These are phyloP conservation scores for Percopsis transmontana DNA, from an alignment of 2,113 vertebrate genomes.

Conservation along the genomic window DNA sequence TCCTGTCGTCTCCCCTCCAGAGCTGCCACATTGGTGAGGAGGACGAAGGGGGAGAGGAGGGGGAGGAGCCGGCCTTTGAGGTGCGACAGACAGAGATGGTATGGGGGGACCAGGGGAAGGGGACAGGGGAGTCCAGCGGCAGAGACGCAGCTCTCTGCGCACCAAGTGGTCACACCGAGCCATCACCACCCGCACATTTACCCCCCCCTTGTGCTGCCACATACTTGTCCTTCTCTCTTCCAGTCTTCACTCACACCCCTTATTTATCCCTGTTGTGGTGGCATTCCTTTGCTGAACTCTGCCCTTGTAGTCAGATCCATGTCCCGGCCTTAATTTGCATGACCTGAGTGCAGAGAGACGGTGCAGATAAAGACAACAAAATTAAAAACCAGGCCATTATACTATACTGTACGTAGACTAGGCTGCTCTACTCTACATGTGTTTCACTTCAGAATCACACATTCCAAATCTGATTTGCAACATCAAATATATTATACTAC, in stretches of 20 bases:
- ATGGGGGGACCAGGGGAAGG: constrained; percentile 79
- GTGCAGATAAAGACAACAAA: constrained; percentile 60
- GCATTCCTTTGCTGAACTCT: constrained; percentile 75
- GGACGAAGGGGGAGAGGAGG: constrained; percentile 81
- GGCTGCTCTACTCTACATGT: background rate
- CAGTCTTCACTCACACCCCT: constrained; percentile 50
- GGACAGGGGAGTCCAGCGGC: constrained; percentile 72
- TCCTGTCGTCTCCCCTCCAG: constrained; percentile 57
- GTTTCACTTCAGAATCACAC: constrained; percentile 29
- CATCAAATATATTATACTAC: background rate
- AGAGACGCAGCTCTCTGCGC: constrained; percentile 61
- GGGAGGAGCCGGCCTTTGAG: constrained; percentile 86
- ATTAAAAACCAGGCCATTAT: constrained; percentile 39
- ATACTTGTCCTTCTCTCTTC: constrained; percentile 18
- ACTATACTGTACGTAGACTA: background rate
- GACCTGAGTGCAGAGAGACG: constrained; percentile 73
- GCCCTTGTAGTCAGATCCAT: constrained; percentile 32
- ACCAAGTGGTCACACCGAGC: constrained; percentile 65
- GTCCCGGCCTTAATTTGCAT: constrained; percentile 54
- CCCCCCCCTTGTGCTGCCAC: constrained; percentile 28
- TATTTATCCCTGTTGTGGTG: constrained; percentile 53
- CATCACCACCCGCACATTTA: constrained; percentile 57
- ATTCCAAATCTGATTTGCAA: constrained; percentile 34
- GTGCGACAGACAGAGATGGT: constrained; percentile 84
- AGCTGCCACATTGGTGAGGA: constrained; percentile 92